phyloP scores from a whole-genome alignment of 2,888 invertebrate species.

The Cataglyphis livida region DNA sequence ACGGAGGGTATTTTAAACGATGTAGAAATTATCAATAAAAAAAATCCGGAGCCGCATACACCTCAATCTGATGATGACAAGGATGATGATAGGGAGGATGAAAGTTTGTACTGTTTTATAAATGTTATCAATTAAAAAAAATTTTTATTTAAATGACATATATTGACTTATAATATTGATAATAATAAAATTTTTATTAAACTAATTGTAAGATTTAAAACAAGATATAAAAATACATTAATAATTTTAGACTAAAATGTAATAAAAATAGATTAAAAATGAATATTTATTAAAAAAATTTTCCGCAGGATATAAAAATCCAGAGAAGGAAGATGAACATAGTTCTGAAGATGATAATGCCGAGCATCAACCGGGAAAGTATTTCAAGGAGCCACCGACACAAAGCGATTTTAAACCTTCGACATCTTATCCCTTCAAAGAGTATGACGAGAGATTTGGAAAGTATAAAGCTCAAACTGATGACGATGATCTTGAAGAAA shows the following conservation, averaged over 20 bases:
- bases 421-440: constrained; percentile 70
- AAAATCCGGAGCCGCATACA: constrained; percentile 74
- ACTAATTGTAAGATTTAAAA: neutral
- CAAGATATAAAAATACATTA: neutral
- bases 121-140: neutral
- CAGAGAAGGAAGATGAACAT: constrained; percentile 55
- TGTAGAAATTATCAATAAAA: constrained; percentile 81
- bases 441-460: constrained; percentile 77
- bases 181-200: neutral
- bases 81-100: constrained; percentile 62
- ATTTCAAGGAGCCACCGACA: constrained; percentile 61
- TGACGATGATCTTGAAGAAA: constrained; percentile 67
- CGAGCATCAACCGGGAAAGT: constrained; percentile 46
- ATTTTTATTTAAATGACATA: neutral
- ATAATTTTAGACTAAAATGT: neutral
- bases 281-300: constrained; percentile 2
- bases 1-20: constrained; percentile 78
- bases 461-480: constrained; percentile 70
- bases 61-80: constrained; percentile 74
- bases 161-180: neutral
- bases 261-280: constrained; percentile 1
- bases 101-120: constrained; percentile 47
- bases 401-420: constrained; percentile 75
- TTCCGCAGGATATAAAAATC: constrained; percentile 59
- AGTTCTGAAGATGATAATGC: constrained; percentile 61